A percentile compares a stretch with the other conserved stretches of the same genome.
These are phyloP conservation scores for Champsocephalus esox DNA, from an alignment of 2,797 vertebrate genomes.

Conservation along the genomic window DNA sequence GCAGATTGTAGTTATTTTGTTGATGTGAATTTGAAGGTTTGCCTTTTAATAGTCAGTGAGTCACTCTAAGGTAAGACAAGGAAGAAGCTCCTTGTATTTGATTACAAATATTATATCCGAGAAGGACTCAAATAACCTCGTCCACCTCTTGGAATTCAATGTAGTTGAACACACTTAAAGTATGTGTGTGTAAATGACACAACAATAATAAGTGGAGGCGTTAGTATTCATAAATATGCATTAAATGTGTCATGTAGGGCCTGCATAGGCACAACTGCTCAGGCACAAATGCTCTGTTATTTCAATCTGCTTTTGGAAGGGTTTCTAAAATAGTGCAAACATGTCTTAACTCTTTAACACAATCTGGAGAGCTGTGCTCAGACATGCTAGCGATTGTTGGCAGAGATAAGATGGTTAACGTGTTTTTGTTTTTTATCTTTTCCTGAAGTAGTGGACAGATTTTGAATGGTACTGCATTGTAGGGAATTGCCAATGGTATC, in stretches of 20 bases:
- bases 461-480: too few relatives aligned
- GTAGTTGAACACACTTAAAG: background rate
- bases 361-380: background rate
- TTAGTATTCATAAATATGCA: slow-evolving; percentile 44
- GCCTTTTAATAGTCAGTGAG: slow-evolving; percentile 18
- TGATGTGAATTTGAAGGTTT: slow-evolving; percentile 3
- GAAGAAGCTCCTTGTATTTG: background rate
- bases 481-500: too few relatives aligned
- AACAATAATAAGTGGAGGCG: slow-evolving; percentile 26
- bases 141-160: background rate
- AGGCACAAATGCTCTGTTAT: slow-evolving; percentile 20
- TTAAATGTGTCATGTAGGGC: slow-evolving; percentile 24
- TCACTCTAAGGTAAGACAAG: background rate
- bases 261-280: background rate
- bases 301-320: slow-evolving; percentile 26
- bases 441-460: too few relatives aligned
- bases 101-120: slow-evolving; percentile 3
- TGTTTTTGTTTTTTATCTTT: too few relatives aligned
- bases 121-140: background rate
- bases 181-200: slow-evolving; percentile 19
- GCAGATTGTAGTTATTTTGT: slow-evolving; percentile 20
- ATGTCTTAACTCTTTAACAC: background rate
- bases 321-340: slow-evolving; percentile 7
- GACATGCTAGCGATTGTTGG: background rate
- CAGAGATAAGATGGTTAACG: too few relatives aligned